Percentiles rank a stretch among this genome's conserved stretches.
phyloP scores from a whole-genome alignment of 2,888 invertebrate genomes.

The Saturnia pavonia region DNA sequence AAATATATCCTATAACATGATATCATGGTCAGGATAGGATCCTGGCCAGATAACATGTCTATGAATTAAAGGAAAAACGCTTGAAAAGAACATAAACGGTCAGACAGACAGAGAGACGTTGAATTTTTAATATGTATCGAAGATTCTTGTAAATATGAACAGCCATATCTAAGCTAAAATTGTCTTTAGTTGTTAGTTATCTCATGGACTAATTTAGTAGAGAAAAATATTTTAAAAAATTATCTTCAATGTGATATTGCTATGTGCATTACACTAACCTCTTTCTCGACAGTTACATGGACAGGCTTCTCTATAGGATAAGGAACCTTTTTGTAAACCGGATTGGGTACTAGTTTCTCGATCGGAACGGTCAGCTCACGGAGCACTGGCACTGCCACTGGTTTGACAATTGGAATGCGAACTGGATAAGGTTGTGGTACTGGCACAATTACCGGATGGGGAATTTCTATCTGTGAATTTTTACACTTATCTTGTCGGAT shows the following conservation, averaged over 20 bases:
- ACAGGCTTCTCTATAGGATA: constrained; percentile 88
- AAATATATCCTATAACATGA: no score
- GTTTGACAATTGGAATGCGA: constrained; percentile 86
- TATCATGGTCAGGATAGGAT: no score
- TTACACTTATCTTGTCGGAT: constrained; percentile 21
- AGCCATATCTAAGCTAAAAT: neutral
- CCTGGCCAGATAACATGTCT: no score
- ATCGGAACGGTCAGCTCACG: constrained; percentile 81
- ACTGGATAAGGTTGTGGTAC: constrained; percentile 89
- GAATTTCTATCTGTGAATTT: constrained; percentile 85
- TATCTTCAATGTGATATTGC: neutral
- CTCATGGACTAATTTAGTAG: neutral
- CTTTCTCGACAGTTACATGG: constrained; percentile 88
- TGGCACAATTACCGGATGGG: constrained; percentile 88
- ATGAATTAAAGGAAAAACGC: no score
- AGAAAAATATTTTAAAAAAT: neutral
- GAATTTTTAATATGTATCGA: no score
- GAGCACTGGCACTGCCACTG: constrained; percentile 86
- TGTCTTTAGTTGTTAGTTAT: neutral
- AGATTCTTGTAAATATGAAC: neutral
- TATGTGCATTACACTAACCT: constrained; percentile 66
- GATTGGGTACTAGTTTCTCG: constrained; percentile 84
- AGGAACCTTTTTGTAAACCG: constrained; percentile 86
- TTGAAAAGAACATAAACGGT: no score
- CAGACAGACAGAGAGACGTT: no score